Evolutionary conservation across 2,797 vertebrate species (phyloP).

Genomic region (Gallinago nigripennis): DNA sequence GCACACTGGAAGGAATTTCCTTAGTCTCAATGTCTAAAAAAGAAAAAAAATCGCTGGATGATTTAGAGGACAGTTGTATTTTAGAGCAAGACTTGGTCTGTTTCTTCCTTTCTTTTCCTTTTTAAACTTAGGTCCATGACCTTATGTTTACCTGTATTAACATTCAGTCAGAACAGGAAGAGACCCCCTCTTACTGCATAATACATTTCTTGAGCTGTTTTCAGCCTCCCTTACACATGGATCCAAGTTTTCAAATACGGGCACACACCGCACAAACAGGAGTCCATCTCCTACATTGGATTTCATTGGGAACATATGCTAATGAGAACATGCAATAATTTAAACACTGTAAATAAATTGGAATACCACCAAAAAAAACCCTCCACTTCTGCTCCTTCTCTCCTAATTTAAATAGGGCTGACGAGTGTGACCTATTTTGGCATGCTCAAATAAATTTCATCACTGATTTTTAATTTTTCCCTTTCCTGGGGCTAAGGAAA

Average conservation of each 20-base stretch:
- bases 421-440: background rate
- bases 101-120: background rate
- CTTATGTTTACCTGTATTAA: background rate
- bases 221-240: background rate
- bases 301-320: conserved; percentile 19
- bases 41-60: background rate
- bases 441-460: background rate
- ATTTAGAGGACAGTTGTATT: background rate
- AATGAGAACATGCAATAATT: conserved; percentile 22
- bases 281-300: background rate
- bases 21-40: background rate
- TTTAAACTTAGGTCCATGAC: background rate
- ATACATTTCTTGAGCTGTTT: conserved; percentile 9
- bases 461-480: background rate
- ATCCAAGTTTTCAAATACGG: conserved; percentile 11
- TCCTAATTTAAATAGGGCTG: background rate
- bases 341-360: conserved; percentile 17
- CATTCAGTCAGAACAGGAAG: background rate
- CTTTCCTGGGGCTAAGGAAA: background rate
- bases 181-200: background rate
- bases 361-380: background rate
- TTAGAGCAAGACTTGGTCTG: background rate
- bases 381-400: background rate
- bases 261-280: background rate
- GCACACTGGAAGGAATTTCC: background rate